Evolutionary conservation across 2,888 invertebrate species (phyloP), one percentile per base, ranked within the genome.

Genomic region (Xestia c-nigrum): DNA sequence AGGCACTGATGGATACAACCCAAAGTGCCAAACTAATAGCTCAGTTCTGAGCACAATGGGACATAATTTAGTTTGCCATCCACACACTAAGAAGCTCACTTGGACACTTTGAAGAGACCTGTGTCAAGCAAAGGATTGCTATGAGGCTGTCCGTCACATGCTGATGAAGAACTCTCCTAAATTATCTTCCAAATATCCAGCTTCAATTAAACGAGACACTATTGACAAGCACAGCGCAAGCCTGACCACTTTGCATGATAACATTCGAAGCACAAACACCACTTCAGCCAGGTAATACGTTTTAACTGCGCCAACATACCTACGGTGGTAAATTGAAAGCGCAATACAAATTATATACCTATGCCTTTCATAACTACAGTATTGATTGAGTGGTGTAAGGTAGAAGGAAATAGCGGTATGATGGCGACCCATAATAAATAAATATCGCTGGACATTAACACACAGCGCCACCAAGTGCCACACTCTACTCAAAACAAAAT

Each of bases 271-370:
- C 21, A 80, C 24, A 71, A 57, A 31, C 38, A 7, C 40, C 52
- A 21, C 71, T 40, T 31, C 24, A 40, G 24, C 6, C 47, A 50
- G 10, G 10, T 57, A 31, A 7, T 31, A 72, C 9, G 16, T n/a
- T 57, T 59, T 19, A 50, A 5, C 31, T 43, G n/a, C 57, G 3
- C n/a, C 57, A 80, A 76, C 3, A 43, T 72, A 31, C 40, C 6
- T 73, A 50, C 47, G 3, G 40, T 6, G 16, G 40, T 14, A 80
- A 76, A 80, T 80, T 76, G 73, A 50, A 57, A 72, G 72, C 57
- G n/a, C 47, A 47, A 6, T 57, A 72, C 72, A 80, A 80, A 80
- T 80, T 47, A 80, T 50, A 76, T 57, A n/a, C n/a, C n/a, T n/a
- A 31, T 31, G 40, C 47, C 43, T 24, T 31, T 47, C 57, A 43